Conservation (phyloP, 1,140 invertebrate species). For the Apolygus lucorum region DNA sequence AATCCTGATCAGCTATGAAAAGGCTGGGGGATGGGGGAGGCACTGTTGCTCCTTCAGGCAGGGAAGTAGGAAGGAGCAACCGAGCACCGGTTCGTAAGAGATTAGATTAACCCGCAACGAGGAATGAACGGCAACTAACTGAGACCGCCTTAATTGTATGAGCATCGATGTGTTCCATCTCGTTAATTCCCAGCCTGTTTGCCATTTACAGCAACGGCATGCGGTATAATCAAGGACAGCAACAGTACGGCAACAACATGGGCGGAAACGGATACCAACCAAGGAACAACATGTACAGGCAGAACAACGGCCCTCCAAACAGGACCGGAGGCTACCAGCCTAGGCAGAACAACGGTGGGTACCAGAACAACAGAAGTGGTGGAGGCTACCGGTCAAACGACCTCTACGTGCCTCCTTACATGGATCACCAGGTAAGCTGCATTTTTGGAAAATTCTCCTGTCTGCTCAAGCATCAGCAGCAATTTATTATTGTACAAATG, state of each 20-base stretch:
- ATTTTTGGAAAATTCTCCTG: neutral
- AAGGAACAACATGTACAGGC: constrained; percentile 7
- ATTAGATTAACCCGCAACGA: too few relatives aligned
- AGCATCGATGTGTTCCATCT: constrained; percentile 18
- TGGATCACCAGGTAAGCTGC: constrained; percentile 36
- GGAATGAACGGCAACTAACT: too few relatives aligned
- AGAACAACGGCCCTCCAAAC: constrained; percentile 27
- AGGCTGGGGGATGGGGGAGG: too few relatives aligned
- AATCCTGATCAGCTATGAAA: too few relatives aligned
- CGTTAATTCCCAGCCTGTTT: neutral
- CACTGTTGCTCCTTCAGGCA: too few relatives aligned
- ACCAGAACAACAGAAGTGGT: constrained; percentile 28
- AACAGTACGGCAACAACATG: constrained; percentile 16
- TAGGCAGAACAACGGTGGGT: constrained; percentile 37
- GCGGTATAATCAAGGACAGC: constrained; percentile 6
- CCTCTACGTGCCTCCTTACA: constrained; percentile 37
- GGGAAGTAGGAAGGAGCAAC: too few relatives aligned
- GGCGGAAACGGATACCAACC: neutral
- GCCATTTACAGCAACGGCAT: constrained; percentile 21
- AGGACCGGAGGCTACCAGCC: constrained; percentile 28
- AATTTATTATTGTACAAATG: too few relatives aligned
- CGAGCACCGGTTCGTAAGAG: too few relatives aligned
- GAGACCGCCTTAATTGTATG: too few relatives aligned
- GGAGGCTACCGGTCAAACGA: constrained; percentile 34
- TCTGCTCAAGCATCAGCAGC: too few relatives aligned